phyloP scores from a whole-genome alignment of 1,140 invertebrate species.

The Myzus persicae region DNA sequence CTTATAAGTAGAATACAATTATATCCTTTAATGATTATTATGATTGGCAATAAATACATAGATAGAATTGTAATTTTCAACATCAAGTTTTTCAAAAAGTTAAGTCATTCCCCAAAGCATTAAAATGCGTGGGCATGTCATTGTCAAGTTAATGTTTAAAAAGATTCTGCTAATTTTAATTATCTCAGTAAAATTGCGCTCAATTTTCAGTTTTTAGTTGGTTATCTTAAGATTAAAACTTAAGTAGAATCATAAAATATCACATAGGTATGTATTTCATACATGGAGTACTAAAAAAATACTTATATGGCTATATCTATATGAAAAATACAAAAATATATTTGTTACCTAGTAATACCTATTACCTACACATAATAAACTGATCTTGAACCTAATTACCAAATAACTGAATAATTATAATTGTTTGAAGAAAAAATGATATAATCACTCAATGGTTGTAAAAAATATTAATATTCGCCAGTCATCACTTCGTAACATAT shows the following conservation, averaged over 20 bases:
- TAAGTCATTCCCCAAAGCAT: neutral
- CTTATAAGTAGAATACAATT: too few relatives aligned
- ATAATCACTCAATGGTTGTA: too few relatives aligned
- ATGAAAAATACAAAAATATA: too few relatives aligned
- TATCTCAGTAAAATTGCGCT: neutral
- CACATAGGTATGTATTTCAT: neutral
- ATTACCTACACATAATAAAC: neutral
- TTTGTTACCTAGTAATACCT: neutral
- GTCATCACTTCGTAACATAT: too few relatives aligned
- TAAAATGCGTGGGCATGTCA: too few relatives aligned
- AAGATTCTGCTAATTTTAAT: neutral
- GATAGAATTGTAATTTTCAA: neutral
- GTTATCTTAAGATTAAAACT: neutral
- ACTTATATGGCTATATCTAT: too few relatives aligned
- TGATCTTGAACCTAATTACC: neutral
- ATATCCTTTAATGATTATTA: too few relatives aligned
- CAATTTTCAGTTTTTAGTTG: neutral
- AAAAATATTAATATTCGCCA: too few relatives aligned
- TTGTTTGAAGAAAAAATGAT: neutral
- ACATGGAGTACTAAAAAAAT: neutral
- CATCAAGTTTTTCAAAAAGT: neutral
- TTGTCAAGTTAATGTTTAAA: neutral
- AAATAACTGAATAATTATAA: neutral
- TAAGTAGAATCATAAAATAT: neutral
- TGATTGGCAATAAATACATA: too few relatives aligned